Conservation (phyloP, 2,113 vertebrate genomes). For the Empidonax traillii region DNA sequence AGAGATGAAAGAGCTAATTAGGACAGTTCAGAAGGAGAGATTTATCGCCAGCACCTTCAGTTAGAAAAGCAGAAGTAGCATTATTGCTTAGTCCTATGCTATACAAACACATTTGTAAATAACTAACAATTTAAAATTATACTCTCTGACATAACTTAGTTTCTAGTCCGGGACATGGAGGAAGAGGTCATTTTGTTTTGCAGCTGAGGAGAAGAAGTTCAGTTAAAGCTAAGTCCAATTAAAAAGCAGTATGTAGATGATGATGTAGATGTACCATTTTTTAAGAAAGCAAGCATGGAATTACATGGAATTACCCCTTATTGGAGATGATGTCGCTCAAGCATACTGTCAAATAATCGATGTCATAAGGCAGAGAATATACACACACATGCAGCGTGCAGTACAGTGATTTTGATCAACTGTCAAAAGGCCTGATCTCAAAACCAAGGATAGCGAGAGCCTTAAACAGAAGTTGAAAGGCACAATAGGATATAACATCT, state of each 20-base stretch:
- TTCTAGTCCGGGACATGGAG: not conserved
- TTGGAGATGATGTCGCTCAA: not conserved
- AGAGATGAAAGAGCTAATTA: not conserved
- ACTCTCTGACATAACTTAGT: not conserved
- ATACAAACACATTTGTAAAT: not conserved
- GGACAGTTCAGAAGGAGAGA: not conserved
- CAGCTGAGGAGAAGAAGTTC: not conserved
- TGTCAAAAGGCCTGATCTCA: not conserved
- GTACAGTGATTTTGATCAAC: not conserved
- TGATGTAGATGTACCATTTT: not conserved
- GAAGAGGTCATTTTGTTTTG: not conserved
- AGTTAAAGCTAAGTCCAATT: not conserved
- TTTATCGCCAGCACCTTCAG: not conserved
- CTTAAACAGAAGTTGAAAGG: not conserved
- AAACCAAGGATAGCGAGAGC: not conserved
- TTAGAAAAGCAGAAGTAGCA: not conserved
- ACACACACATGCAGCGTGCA: not conserved
- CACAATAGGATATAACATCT: not conserved
- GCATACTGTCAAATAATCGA: not conserved
- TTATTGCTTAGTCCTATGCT: not conserved
- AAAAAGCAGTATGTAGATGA: not conserved
- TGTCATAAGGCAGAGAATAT: not conserved
- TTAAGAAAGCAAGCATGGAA: not conserved
- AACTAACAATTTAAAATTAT: not conserved
- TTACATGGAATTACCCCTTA: not conserved